phyloP scores from a whole-genome alignment of 2,113 vertebrate species.

The Uria lomvia region DNA sequence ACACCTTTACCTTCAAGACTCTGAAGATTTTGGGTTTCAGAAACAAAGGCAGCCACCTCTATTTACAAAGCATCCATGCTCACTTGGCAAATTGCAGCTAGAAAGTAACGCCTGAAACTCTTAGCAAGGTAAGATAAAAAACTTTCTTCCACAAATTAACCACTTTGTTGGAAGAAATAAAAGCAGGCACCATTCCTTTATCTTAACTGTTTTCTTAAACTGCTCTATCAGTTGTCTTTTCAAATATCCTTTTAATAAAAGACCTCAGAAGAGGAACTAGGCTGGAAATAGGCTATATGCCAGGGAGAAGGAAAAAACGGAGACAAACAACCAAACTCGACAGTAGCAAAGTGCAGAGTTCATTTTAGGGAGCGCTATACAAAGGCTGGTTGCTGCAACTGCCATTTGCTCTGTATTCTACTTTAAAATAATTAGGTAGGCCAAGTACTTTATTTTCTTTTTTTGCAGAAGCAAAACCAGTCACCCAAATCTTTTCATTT shows the following conservation, averaged over 20 bases:
- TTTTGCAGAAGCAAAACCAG: neutral
- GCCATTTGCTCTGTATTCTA: neutral
- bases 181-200: neutral
- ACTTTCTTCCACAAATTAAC: neutral
- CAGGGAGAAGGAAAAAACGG: neutral
- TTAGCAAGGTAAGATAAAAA: neutral
- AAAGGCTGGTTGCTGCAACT: neutral
- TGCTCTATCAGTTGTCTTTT: neutral
- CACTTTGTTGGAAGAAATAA: neutral
- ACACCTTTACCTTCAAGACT: neutral
- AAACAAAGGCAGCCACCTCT: neutral
- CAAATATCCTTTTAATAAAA: neutral
- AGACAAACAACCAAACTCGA: neutral
- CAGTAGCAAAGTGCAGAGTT: constrained; percentile 7
- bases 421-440: neutral
- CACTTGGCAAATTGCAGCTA: neutral
- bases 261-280: neutral
- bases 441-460: neutral
- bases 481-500: neutral
- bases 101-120: neutral
- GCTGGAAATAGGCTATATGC: neutral
- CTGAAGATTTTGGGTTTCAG: neutral
- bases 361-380: neutral
- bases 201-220: neutral
- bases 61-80: neutral